Evolutionary conservation across 2,797 vertebrate species (phyloP).

Genomic region (Falco cherrug): DNA sequence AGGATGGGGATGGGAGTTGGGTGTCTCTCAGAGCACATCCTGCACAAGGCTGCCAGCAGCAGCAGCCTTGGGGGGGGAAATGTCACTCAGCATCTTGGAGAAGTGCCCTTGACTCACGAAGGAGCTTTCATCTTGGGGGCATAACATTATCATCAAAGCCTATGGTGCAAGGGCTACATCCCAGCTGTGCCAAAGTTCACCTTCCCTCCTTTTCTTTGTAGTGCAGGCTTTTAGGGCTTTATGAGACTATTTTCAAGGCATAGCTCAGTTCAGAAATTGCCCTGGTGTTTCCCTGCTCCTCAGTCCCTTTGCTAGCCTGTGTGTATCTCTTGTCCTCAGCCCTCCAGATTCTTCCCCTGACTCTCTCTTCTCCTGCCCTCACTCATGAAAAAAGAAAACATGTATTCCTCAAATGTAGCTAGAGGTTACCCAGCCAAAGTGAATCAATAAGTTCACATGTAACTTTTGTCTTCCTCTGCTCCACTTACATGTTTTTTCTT

Average conservation of each 20-base stretch:
- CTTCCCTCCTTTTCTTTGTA: neutral
- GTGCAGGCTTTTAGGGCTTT: neutral
- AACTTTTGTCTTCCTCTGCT: neutral
- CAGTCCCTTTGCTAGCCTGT: neutral
- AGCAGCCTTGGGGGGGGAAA: neutral
- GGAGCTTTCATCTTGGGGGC: neutral
- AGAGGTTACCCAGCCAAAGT: neutral
- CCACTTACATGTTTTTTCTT: neutral
- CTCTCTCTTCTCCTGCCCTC: neutral
- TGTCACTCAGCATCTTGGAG: neutral
- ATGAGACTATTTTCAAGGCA: neutral
- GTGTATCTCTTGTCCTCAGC: neutral
- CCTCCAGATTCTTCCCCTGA: neutral
- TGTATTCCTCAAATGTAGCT: neutral
- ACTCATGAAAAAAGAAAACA: neutral
- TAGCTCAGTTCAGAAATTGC: neutral
- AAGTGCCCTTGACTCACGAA: neutral
- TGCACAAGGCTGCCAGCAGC: neutral
- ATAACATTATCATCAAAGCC: neutral
- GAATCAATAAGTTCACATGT: neutral
- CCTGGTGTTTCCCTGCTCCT: neutral
- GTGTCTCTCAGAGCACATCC: neutral
- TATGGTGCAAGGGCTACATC: neutral
- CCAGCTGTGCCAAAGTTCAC: neutral
- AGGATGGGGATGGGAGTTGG: neutral